Evolutionary conservation across 2,888 invertebrate species (phyloP).

Genomic region (Philereme vetulata): DNA sequence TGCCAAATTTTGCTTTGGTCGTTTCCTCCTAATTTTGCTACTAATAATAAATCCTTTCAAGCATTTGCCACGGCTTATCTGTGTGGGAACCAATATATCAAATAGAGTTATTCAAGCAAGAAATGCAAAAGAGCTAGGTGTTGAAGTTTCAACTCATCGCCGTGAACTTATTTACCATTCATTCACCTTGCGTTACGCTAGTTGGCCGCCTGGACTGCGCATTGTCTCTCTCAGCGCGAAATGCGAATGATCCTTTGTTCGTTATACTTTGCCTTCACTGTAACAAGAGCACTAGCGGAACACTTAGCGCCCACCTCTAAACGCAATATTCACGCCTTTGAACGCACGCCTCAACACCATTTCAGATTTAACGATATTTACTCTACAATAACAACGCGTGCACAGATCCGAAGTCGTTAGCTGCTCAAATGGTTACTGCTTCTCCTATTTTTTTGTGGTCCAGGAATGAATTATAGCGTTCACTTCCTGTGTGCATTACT

Average conservation of each 20-base stretch:
- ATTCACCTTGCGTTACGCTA: constrained; percentile 77
- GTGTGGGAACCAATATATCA: constrained; percentile 39
- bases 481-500: constrained; percentile 46
- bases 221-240: constrained; percentile 70
- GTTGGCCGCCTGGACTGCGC: constrained; percentile 66
- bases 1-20: constrained; percentile 40
- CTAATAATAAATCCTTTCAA: constrained; percentile 24
- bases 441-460: constrained; percentile 36
- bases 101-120: constrained; percentile 32
- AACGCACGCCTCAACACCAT: constrained; percentile 55
- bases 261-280: constrained; percentile 70
- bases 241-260: constrained; percentile 78
- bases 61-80: constrained; percentile 30
- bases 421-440: constrained; percentile 50
- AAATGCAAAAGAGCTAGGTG: constrained; percentile 44
- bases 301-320: constrained; percentile 70
- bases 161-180: constrained; percentile 73
- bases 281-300: constrained; percentile 66
- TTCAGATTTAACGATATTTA: constrained; percentile 66
- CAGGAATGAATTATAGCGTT: constrained; percentile 32
- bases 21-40: constrained; percentile 43
- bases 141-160: constrained; percentile 46
- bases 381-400: constrained; percentile 60
- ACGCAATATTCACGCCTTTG: constrained; percentile 61
- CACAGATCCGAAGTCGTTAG: constrained; percentile 57